These are phyloP conservation scores for Zonotrichia albicollis DNA, from an alignment of 2,797 vertebrate genomes.

Conservation along the genomic window DNA sequence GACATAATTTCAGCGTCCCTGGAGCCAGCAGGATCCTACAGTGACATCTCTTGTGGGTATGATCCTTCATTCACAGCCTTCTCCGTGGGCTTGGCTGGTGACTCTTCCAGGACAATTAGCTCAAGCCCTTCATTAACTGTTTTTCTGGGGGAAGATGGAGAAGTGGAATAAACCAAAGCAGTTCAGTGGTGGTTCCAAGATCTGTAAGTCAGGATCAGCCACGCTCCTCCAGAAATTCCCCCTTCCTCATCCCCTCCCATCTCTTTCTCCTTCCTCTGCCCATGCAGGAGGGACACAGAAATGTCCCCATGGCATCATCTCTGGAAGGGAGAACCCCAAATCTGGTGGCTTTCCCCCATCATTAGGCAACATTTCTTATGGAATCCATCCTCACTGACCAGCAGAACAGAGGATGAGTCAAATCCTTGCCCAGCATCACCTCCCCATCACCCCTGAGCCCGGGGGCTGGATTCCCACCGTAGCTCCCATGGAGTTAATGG, in stretches of 20 bases:
- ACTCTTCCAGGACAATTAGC: background rate
- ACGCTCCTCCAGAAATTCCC: rapidly evolving
- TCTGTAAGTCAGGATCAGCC: background rate
- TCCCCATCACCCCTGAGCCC: rapidly evolving
- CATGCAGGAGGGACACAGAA: background rate
- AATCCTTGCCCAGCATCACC: background rate
- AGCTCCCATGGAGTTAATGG: background rate
- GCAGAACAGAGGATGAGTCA: background rate
- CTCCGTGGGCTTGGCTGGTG: background rate
- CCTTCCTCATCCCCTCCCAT: background rate
- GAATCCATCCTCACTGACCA: background rate
- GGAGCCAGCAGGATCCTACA: background rate
- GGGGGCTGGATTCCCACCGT: background rate
- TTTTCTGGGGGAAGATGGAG: background rate
- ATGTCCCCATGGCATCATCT: background rate
- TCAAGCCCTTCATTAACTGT: background rate
- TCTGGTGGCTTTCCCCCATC: rapidly evolving
- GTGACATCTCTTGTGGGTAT: background rate
- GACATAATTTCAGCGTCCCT: background rate
- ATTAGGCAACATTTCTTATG: background rate
- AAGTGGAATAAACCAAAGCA: background rate
- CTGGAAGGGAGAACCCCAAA: background rate
- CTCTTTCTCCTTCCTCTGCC: background rate
- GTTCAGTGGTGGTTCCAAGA: background rate
- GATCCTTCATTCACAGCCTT: background rate